These are phyloP conservation scores for Maniola jurtina DNA, from an alignment of 1,140 invertebrate genomes.

Conservation along the genomic window DNA sequence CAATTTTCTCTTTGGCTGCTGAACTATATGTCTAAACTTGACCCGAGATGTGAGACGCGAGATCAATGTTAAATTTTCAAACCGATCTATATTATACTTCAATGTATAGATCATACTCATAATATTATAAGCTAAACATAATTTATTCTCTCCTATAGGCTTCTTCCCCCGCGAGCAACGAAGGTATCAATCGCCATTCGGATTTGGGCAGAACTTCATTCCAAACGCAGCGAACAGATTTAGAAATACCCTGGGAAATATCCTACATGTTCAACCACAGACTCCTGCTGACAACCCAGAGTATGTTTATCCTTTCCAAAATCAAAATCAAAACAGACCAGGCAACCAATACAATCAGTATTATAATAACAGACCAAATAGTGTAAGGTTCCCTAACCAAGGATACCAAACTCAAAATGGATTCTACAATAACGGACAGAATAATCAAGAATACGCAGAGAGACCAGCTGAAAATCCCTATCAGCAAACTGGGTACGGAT, in stretches of 20 bases:
- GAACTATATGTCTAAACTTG: too few species aligned
- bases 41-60: too few species aligned
- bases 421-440: conserved; percentile 23
- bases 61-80: too few species aligned
- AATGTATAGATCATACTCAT: not conserved
- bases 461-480: not conserved
- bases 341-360: conserved; percentile 16
- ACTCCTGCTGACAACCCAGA: conserved; percentile 23
- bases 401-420: conserved; percentile 10
- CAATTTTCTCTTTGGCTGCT: too few species aligned
- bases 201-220: conserved; percentile 38
- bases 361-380: conserved; percentile 23
- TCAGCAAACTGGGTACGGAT: conserved; percentile 3
- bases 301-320: conserved; percentile 17
- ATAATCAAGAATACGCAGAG: not conserved
- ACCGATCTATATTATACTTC: too few species aligned
- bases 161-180: conserved; percentile 51
- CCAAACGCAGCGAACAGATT: conserved; percentile 40
- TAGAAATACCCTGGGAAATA: conserved; percentile 33
- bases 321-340: conserved; percentile 29
- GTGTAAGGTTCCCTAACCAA: conserved; percentile 29
- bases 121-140: not conserved
- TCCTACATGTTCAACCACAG: conserved; percentile 38
- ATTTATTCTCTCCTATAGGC: conserved; percentile 42
- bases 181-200: conserved; percentile 31